These are phyloP conservation scores for Rhizomys pruinosus DNA, from an alignment of 2,113 vertebrate species.

Conservation along the genomic window DNA sequence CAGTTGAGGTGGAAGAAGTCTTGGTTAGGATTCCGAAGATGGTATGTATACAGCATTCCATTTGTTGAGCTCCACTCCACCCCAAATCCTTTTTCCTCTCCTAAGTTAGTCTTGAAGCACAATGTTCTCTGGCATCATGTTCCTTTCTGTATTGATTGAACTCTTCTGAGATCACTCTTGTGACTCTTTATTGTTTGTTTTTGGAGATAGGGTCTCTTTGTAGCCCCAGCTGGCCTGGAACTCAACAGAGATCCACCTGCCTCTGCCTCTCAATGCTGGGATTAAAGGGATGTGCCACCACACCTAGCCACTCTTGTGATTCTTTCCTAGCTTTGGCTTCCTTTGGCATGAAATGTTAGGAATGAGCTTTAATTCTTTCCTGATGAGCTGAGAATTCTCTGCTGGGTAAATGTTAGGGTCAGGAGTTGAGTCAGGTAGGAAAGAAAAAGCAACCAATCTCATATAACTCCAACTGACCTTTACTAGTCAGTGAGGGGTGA, in stretches of 20 bases:
- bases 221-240: not conserved
- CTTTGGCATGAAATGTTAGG: too few relatives aligned
- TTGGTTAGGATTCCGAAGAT: conserved; percentile 12
- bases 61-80: not conserved
- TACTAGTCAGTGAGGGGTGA: too few relatives aligned
- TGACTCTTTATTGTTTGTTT: not conserved
- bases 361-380: too few relatives aligned
- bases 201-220: not conserved
- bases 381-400: too few relatives aligned
- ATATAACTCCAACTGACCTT: too few relatives aligned
- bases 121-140: not conserved
- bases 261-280: not conserved
- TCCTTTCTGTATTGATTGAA: not conserved
- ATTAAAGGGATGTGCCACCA: not conserved
- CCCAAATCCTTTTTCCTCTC: not conserved
- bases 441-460: too few relatives aligned
- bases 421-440: too few relatives aligned
- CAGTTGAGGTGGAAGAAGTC: not conserved
- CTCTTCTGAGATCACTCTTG: not conserved
- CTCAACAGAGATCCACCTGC: not conserved
- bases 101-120: not conserved
- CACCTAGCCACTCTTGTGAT: not conserved
- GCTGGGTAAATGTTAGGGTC: too few relatives aligned
- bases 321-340: not conserved
- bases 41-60: not conserved